A percentile compares a stretch with the other conserved stretches of the same genome.
Conservation (phyloP, 2,888 invertebrate genomes). For the Hylaea fasciaria region DNA sequence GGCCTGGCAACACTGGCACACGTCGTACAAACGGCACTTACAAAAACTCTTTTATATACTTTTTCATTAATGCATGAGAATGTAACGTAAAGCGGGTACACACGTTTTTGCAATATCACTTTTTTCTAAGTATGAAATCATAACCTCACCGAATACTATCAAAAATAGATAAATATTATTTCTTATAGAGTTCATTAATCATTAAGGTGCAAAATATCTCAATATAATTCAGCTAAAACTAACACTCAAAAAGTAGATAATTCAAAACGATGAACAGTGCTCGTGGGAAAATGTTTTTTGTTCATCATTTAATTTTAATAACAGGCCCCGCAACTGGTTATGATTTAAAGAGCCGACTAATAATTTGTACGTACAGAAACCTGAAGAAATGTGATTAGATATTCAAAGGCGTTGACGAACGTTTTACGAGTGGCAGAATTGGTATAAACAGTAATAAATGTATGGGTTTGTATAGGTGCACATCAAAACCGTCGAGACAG, state of each 20-base stretch:
- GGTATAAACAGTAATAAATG: constrained; percentile 17
- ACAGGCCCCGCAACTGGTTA: constrained; percentile 25
- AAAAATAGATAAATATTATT: constrained; percentile 27
- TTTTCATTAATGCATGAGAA: constrained; percentile 26
- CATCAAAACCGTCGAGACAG: constrained; percentile 52
- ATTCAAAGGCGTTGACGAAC: constrained; percentile 26
- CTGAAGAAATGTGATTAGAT: constrained; percentile 21
- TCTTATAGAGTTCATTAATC: constrained; percentile 31
- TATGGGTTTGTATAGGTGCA: constrained; percentile 26
- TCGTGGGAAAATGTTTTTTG: constrained; percentile 34
- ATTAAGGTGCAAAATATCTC: constrained; percentile 34
- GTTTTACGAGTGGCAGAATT: constrained; percentile 24
- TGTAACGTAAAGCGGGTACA: constrained; percentile 17
- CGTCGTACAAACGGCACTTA: constrained; percentile 8
- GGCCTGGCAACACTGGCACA: neutral
- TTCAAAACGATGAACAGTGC: constrained; percentile 24
- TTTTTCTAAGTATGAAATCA: constrained; percentile 8
- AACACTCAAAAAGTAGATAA: constrained; percentile 39
- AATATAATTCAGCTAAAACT: constrained; percentile 40
- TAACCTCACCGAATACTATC: constrained; percentile 5
- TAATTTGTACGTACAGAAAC: constrained; percentile 26
- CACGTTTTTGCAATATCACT: constrained; percentile 22
- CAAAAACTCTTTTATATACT: constrained; percentile 2
- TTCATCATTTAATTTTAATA: constrained; percentile 22
- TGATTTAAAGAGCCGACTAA: constrained; percentile 24